phyloP scores from a whole-genome alignment of 2,888 invertebrate species.

The Caenorhabditis becei region DNA sequence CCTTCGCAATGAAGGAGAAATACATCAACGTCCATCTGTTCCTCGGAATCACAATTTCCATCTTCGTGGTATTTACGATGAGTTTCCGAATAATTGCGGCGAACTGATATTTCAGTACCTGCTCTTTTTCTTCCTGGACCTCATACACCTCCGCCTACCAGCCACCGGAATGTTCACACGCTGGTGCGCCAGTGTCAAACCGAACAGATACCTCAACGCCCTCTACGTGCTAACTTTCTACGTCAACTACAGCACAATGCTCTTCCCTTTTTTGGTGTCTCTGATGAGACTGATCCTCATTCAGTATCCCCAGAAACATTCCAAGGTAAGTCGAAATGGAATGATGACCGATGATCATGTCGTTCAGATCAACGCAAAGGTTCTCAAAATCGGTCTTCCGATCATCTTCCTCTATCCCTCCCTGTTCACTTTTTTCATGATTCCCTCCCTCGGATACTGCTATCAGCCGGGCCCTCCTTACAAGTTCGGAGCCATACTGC shows the following conservation, averaged over 20 bases:
- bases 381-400: constrained; percentile 14
- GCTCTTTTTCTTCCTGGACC: constrained; percentile 33
- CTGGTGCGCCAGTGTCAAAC: constrained; percentile 31
- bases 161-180: constrained; percentile 26
- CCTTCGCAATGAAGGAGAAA: constrained; percentile 10
- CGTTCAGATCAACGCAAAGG: constrained; percentile 17
- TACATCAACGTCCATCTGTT: constrained; percentile 19
- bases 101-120: constrained; percentile 29
- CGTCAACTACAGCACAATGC: constrained; percentile 37
- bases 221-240: constrained; percentile 32
- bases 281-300: constrained; percentile 22
- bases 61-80: neutral
- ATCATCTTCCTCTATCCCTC: constrained; percentile 24
- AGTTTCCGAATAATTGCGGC: no score
- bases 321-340: constrained; percentile 24
- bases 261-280: constrained; percentile 36
- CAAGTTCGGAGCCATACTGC: constrained; percentile 34
- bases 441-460: constrained; percentile 38
- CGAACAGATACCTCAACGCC: constrained; percentile 19
- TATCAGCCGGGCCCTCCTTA: constrained; percentile 13
- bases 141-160: constrained; percentile 24
- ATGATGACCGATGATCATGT: neutral
- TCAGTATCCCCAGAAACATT: constrained; percentile 19
- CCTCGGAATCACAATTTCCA: neutral
- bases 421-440: constrained; percentile 29